Conservation (phyloP, 2,888 invertebrate genomes). For the Bembecia ichneumoniformis region DNA sequence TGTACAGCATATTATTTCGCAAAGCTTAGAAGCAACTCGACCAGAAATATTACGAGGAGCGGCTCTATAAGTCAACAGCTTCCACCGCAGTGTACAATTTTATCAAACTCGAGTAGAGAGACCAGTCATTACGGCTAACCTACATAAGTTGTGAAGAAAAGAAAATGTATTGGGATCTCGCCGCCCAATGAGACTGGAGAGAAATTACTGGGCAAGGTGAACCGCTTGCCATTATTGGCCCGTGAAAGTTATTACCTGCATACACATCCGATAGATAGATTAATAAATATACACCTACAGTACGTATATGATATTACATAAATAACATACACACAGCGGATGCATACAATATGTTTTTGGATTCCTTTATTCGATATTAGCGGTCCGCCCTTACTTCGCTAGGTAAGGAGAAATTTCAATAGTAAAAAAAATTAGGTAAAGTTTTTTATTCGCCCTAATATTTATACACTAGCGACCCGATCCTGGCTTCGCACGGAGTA, state of each 20-base stretch:
- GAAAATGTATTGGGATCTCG: slow-evolving; percentile 52
- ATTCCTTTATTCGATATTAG: too few relatives aligned
- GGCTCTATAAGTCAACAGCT: slow-evolving; percentile 32
- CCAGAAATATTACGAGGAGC: slow-evolving; percentile 21
- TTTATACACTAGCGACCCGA: too few relatives aligned
- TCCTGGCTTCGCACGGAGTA: too few relatives aligned
- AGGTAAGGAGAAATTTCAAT: too few relatives aligned
- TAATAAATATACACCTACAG: neutral
- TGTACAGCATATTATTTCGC: neutral
- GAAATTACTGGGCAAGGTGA: slow-evolving; percentile 60
- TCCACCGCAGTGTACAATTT: slow-evolving; percentile 41
- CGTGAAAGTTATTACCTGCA: slow-evolving; percentile 55
- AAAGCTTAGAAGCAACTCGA: neutral
- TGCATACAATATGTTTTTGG: too few relatives aligned
- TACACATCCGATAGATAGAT: neutral
- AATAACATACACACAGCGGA: neutral
- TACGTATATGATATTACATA: neutral
- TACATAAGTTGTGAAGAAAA: slow-evolving; percentile 58
- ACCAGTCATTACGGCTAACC: slow-evolving; percentile 54
- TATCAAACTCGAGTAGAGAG: slow-evolving; percentile 50
- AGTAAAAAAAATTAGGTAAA: too few relatives aligned
- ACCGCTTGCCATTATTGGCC: slow-evolving; percentile 41
- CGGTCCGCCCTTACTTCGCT: too few relatives aligned
- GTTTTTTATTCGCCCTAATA: too few relatives aligned
- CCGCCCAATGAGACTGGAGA: slow-evolving; percentile 37